Conservation (phyloP, 1,140 invertebrate genomes). For the Bombus cullumanus region DNA sequence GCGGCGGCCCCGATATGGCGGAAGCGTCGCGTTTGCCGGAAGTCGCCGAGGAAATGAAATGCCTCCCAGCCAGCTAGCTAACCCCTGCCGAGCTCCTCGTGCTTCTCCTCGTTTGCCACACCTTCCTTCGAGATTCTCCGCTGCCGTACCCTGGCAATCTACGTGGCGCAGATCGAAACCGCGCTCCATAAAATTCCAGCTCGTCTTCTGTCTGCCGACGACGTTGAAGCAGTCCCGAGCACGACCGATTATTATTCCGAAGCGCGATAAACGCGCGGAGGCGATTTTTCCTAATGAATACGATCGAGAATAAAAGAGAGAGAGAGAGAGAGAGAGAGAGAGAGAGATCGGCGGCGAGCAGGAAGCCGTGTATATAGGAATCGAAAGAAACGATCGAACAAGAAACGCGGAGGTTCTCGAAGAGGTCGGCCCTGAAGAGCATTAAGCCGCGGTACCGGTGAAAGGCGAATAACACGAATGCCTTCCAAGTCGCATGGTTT, state of each 20-base stretch:
- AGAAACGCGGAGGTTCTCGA: slow-evolving; percentile 30
- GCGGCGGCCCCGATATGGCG: slow-evolving; percentile 78
- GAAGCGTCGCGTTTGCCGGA: slow-evolving; percentile 82
- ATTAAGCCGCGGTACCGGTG: slow-evolving; percentile 51
- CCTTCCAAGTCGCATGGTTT: slow-evolving; percentile 59
- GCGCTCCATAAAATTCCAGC: not conserved
- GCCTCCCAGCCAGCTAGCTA: slow-evolving; percentile 68
- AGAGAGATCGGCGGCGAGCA: not conserved
- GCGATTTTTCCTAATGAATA: not conserved
- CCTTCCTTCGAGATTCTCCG: slow-evolving; percentile 50
- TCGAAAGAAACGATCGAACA: slow-evolving; percentile 20
- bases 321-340: no score
- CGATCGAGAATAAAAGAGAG: not conserved
- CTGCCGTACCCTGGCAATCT: not conserved
- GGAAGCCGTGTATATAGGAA: not conserved
- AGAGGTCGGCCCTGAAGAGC: slow-evolving; percentile 58
- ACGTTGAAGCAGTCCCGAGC: no score
- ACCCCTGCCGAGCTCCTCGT: slow-evolving; percentile 51
- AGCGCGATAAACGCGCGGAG: no score
- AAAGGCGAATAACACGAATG: slow-evolving; percentile 62
- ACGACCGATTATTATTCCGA: no score
- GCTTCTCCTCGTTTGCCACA: slow-evolving; percentile 29
- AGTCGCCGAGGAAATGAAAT: slow-evolving; percentile 82
- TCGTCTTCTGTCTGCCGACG: not conserved
- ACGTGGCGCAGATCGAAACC: not conserved